Evolutionary conservation across 2,888 invertebrate genomes (phyloP).

Genomic region (Cryptosula pallasiana): DNA sequence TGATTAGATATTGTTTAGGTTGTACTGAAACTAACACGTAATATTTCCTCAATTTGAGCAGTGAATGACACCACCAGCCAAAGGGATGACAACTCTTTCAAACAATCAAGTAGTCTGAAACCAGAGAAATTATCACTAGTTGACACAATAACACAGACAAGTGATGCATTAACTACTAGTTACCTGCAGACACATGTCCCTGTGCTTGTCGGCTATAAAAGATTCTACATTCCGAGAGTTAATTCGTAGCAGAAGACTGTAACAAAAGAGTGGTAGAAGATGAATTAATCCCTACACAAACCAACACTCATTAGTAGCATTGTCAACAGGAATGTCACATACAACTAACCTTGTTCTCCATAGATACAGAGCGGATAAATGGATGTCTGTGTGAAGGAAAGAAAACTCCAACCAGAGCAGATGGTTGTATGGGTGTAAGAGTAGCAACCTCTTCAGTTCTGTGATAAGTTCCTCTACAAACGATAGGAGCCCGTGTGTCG

Average conservation of each 20-base stretch:
- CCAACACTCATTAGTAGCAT: background rate
- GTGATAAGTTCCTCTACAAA: background rate
- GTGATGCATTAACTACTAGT: too few species aligned
- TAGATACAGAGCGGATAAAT: background rate
- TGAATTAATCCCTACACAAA: background rate
- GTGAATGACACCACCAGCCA: too few species aligned
- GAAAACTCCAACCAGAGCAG: background rate
- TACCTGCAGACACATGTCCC: background rate
- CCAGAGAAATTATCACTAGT: too few species aligned
- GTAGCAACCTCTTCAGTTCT: background rate
- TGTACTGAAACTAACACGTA: too few species aligned
- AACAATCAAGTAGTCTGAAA: too few species aligned
- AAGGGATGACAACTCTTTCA: too few species aligned
- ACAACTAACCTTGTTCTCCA: background rate
- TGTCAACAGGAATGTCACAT: background rate
- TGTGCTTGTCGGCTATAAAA: background rate
- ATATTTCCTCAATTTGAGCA: too few species aligned
- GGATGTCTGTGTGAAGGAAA: background rate
- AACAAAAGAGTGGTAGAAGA: background rate
- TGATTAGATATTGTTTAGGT: too few species aligned
- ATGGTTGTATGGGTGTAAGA: constrained; percentile 9
- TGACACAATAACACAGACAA: too few species aligned
- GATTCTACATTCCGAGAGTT: background rate
- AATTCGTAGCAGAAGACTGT: background rate
- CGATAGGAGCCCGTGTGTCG: too few species aligned